Base-by-base conservation (phyloP, 2,888 invertebrate genomes). In the Napeogenes inachia region DNA sequence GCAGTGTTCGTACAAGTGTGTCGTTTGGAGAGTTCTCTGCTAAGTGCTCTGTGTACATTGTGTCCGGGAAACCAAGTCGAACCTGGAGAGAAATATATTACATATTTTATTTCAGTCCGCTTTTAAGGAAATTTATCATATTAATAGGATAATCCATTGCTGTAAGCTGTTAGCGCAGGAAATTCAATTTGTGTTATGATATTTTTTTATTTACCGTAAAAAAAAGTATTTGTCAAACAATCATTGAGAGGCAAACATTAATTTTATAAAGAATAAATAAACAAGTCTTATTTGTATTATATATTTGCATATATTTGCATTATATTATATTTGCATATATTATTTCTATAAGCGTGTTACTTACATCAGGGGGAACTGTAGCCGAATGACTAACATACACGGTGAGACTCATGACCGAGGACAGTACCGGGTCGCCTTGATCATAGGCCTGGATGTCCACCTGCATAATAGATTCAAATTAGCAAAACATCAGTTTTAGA, bases 31-130 rank as follows among this genome's bases (percentile, higher is more conserved):
- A 92, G 80, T 96, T 94, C 82, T 98, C 98, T 0, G 94, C 93
- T 0, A 98, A 91, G 64, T 96, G 95, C 1, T 96, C 94, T 57
- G 94, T 95, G 79, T 97, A 98, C 0, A 94, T 92, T 56, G 95
- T 95, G 76, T 98, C 97, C 5, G 96, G 95, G 78, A 98, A 98
- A 1, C 97, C 95, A 38, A 98, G 89, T 0, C 96, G 96, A 5
- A 94, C 93, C 90, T 95, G 77, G 4, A 5, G 5, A 50, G 5
- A 2, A 5, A 50, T 6, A 21, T 21, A 21, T 21, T 21, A 21
- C 21, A 21, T 21, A 21, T 21, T 21, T 21, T 21, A 21, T 21
- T 21, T 21, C 21, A 21, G 1, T 21, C 21, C 21, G 1, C 21
- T 21, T 21, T 21, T 21, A 21, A 21, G 21, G 21, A 21, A 21